Conservation (phyloP, 2,113 vertebrate species). For the Dasyurus viverrinus region DNA sequence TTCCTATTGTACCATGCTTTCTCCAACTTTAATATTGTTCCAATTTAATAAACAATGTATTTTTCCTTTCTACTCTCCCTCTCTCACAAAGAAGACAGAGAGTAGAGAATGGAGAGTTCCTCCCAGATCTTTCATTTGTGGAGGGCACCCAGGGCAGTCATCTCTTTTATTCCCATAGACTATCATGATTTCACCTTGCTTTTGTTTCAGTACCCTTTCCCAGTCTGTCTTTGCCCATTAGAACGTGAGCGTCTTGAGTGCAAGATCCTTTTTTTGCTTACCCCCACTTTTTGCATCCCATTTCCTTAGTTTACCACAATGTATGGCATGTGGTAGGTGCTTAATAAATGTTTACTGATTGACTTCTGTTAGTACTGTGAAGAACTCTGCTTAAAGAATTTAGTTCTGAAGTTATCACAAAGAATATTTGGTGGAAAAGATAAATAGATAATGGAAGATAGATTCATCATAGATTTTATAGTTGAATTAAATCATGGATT, state of each 20-base stretch:
- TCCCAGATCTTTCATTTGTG: neutral
- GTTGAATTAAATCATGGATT: neutral
- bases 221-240: neutral
- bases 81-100: neutral
- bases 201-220: neutral
- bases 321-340: neutral
- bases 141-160: neutral
- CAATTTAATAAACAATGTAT: neutral
- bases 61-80: neutral
- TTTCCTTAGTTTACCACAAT: neutral
- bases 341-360: neutral
- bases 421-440: neutral
- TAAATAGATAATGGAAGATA: neutral
- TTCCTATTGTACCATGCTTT: neutral
- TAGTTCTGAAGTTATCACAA: neutral
- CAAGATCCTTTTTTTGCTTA: neutral
- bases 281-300: neutral
- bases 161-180: neutral
- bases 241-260: neutral
- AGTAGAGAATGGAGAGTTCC: neutral
- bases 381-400: neutral
- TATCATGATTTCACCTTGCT: neutral
- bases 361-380: neutral
- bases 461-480: neutral
- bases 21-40: neutral